Percentiles rank a stretch among this genome's conserved stretches.
Conservation (phyloP, 2,888 invertebrate genomes). For the Pseudoips prasinana region DNA sequence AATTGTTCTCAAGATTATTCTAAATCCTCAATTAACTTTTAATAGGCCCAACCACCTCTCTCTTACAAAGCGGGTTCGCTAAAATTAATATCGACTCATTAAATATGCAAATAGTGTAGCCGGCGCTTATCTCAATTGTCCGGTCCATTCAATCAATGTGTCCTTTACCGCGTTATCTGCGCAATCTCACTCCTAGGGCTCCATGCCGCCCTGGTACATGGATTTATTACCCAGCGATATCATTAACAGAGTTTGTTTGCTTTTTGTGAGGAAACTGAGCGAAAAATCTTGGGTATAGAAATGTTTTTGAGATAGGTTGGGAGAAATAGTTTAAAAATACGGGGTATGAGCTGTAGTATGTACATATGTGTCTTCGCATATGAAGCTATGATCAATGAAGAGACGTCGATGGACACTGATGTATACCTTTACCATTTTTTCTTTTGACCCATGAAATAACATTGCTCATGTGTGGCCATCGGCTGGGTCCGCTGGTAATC, state of each 20-base stretch:
- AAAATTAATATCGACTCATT: constrained; percentile 77
- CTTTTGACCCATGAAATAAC: too few relatives aligned
- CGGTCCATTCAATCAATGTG: constrained; percentile 78
- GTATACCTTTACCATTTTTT: too few relatives aligned
- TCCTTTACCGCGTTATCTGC: constrained; percentile 70
- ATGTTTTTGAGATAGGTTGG: too few relatives aligned
- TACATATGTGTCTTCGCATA: too few relatives aligned
- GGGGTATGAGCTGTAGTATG: too few relatives aligned
- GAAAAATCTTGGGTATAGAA: constrained; percentile 29
- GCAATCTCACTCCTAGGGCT: constrained; percentile 56
- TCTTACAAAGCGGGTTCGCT: constrained; percentile 38
- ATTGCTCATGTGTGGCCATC: too few relatives aligned
- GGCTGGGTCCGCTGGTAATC: too few relatives aligned
- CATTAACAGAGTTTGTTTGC: constrained; percentile 55
- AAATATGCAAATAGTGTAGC: constrained; percentile 75
- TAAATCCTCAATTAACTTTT: constrained; percentile 17
- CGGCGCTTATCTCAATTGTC: constrained; percentile 68
- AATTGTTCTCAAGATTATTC: constrained; percentile 9
- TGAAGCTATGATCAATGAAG: too few relatives aligned
- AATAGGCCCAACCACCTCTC: constrained; percentile 26
- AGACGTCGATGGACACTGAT: too few relatives aligned
- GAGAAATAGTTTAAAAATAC: too few relatives aligned
- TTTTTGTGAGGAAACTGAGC: constrained; percentile 40
- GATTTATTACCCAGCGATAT: constrained; percentile 63
- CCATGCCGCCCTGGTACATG: constrained; percentile 62